Evolutionary conservation across 1,140 invertebrate species (phyloP), one percentile per base, ranked within the genome.

Genomic region (Hyphantria cunea): DNA sequence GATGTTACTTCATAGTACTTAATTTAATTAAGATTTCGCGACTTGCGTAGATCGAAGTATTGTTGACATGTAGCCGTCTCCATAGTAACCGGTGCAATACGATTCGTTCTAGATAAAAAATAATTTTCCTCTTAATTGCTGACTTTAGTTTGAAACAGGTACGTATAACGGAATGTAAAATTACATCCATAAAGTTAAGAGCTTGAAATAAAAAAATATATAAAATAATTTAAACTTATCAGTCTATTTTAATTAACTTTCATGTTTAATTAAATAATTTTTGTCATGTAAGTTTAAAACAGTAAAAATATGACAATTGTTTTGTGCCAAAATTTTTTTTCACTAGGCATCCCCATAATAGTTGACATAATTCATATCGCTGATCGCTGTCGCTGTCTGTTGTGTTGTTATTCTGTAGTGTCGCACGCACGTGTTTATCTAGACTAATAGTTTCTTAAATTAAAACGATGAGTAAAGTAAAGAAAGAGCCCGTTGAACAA

Each of bases 381-480:
- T 34, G 33, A 10, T n/a, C 37, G 2, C 2, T 39, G 37, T 0
- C n/a, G 37, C 37, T 39, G n/a, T 10, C 9, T 34, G 33, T 34
- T 34, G 9, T 39, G 7, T 5, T 7, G 32, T 10, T 15, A 0
- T 15, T n/a, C n/a, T 56, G 41, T 34, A 11, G 42, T 56, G 31
- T 17, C 8, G 11, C 33, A 33, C 37, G 33, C 69, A 71, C 69
- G 69, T 68, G 65, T 67, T 54, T 41, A 32, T 48, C 42, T 48
- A 15, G 5, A 55, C 14, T 31, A 44, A 59, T 47, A 44, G 44
- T 58, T 31, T 54, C 9, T 34, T 48, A 53, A 39, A 50, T 45
- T 51, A 39, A 4, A 10, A 89, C 81, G 64, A 93, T 92, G 92
- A 92, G 86, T 15, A 93, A 92, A 90, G 74, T 92, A 31, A 93